Percentiles rank a stretch among this genome's conserved stretches.
These are phyloP conservation scores for Pomatorhinus ruficollis DNA, from an alignment of 2,113 vertebrate species.

Conservation along the genomic window DNA sequence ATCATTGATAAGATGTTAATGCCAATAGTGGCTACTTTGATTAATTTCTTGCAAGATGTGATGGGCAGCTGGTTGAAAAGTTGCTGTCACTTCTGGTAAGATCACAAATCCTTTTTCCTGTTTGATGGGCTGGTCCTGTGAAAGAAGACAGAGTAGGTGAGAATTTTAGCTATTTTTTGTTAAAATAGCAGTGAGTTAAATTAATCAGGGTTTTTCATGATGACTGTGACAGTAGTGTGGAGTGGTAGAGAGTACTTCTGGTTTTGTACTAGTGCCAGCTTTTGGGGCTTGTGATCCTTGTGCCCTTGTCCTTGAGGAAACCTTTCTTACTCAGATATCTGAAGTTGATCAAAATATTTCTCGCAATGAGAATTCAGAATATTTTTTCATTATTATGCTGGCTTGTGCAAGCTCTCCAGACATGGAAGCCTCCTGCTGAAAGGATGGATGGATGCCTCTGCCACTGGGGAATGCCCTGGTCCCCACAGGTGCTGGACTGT, in stretches of 20 bases:
- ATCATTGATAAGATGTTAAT: neutral
- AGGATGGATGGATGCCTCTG: neutral
- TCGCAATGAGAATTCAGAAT: accelerated
- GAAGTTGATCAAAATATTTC: neutral
- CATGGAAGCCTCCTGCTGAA: neutral
- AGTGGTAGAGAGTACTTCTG: neutral
- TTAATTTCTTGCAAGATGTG: neutral
- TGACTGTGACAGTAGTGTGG: neutral
- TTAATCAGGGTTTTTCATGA: neutral
- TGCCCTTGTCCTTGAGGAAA: neutral
- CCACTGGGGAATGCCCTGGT: neutral
- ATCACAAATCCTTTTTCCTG: neutral
- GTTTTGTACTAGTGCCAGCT: neutral
- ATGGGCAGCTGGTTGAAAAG: neutral
- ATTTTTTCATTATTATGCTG: neutral
- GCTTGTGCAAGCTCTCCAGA: neutral
- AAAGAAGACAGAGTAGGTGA: neutral
- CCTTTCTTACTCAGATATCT: neutral
- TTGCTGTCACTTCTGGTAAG: neutral
- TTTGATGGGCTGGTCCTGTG: neutral
- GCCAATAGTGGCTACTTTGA: neutral
- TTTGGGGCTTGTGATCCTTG: neutral
- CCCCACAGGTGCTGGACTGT: neutral
- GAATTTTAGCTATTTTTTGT: neutral
- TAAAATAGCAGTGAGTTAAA: neutral